Evolutionary conservation across 2,113 vertebrate genomes (phyloP).

Genomic region (Pandion haliaetus): DNA sequence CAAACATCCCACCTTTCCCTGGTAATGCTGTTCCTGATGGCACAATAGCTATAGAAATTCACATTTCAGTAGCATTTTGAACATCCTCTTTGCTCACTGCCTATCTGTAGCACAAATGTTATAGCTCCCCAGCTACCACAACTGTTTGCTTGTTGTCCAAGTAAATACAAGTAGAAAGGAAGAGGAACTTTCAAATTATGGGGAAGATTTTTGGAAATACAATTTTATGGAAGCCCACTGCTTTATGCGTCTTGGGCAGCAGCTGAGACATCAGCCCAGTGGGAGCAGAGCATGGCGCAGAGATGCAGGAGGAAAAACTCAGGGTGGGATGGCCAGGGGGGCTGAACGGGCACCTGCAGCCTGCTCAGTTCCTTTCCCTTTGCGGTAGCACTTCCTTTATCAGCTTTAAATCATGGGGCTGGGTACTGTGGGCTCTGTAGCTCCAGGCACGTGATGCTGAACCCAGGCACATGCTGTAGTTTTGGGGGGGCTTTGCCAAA

Average conservation of each 20-base stretch:
- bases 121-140: neutral
- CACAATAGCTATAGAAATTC: neutral
- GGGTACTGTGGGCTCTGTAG: fast-evolving
- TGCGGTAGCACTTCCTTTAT: fast-evolving
- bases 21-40: fast-evolving
- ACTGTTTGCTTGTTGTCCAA: neutral
- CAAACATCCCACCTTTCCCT: neutral
- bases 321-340: neutral
- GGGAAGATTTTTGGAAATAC: neutral
- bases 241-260: neutral
- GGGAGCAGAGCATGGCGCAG: neutral
- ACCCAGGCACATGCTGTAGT: neutral
- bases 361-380: fast-evolving
- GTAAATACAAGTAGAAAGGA: neutral
- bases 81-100: neutral
- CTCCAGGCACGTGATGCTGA: neutral
- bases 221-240: neutral
- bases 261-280: neutral
- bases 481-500: neutral
- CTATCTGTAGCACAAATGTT: neutral
- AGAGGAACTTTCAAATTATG: neutral
- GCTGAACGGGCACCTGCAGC: neutral
- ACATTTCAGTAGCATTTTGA: neutral
- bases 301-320: neutral
- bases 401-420: neutral